Percentiles rank a stretch among this genome's conserved stretches.
Evolutionary conservation across 2,888 invertebrate species (phyloP).

Genomic region (Clistopyga incitator): DNA sequence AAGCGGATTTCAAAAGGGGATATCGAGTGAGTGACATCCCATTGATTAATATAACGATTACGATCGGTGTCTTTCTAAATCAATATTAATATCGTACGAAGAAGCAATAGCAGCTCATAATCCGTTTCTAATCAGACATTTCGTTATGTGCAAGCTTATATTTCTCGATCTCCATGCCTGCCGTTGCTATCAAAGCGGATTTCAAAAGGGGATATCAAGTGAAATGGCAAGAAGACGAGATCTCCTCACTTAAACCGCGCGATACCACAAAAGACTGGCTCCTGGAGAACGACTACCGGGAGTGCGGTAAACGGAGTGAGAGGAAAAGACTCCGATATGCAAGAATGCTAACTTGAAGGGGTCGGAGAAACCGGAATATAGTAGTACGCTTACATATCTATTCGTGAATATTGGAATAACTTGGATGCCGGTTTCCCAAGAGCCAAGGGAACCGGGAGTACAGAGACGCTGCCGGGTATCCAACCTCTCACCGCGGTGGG

Average conservation of each 20-base stretch:
- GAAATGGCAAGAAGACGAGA: conserved; percentile 19
- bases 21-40: conserved; percentile 43
- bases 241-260: conserved; percentile 48
- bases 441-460: conserved; percentile 33
- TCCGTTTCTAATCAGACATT: background rate
- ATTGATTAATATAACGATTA: too few relatives aligned
- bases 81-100: background rate
- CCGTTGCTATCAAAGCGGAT: conserved; percentile 37
- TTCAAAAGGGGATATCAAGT: conserved; percentile 37
- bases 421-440: conserved; percentile 74
- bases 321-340: conserved; percentile 52
- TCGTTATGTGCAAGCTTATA: background rate
- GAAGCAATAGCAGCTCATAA: background rate
- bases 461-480: conserved; percentile 48
- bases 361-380: conserved; percentile 44
- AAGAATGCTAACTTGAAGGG: conserved; percentile 49
- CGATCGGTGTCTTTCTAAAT: too few relatives aligned
- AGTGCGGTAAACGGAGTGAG: conserved; percentile 11
- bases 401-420: conserved; percentile 82
- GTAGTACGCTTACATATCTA: conserved; percentile 75
- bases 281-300: conserved; percentile 25
- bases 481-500: conserved; percentile 21
- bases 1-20: conserved; percentile 28
- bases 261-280: conserved; percentile 5
- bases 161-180: background rate